Conservation (phyloP, 2,888 invertebrate genomes). For the Bimastos eiseni region DNA sequence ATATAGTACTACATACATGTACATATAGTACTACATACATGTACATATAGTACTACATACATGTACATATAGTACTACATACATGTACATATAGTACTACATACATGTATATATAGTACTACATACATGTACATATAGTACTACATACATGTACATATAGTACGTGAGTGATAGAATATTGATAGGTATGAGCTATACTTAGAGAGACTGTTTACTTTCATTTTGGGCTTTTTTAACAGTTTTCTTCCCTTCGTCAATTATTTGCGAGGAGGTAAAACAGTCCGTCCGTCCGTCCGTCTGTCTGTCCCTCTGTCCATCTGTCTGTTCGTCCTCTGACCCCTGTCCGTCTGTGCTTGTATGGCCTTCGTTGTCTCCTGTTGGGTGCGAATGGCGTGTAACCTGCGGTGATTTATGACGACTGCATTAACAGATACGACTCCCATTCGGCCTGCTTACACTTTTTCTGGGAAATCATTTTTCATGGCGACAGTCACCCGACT, state of each 20-base stretch:
- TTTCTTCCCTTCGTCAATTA: neutral
- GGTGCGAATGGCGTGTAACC: neutral
- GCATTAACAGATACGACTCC: constrained; percentile 13
- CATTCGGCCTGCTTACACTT: neutral
- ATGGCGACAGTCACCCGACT: neutral
- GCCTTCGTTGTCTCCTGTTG: constrained; percentile 9
- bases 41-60: too few species aligned
- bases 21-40: too few species aligned
- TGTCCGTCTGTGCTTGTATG: neutral
- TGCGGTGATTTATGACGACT: neutral
- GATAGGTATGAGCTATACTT: neutral
- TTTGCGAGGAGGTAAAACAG: neutral
- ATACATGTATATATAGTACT: too few species aligned
- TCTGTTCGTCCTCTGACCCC: neutral
- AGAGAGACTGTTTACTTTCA: neutral
- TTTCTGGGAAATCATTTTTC: neutral
- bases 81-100: too few species aligned
- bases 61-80: too few species aligned
- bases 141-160: too few species aligned
- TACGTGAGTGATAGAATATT: neutral
- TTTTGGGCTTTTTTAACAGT: too few species aligned
- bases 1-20: too few species aligned
- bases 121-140: too few species aligned
- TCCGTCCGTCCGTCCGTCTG: neutral
- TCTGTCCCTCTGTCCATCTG: neutral